These are phyloP conservation scores for Polypterus bichir DNA, from an alignment of 2,113 vertebrate species.

Conservation along the genomic window DNA sequence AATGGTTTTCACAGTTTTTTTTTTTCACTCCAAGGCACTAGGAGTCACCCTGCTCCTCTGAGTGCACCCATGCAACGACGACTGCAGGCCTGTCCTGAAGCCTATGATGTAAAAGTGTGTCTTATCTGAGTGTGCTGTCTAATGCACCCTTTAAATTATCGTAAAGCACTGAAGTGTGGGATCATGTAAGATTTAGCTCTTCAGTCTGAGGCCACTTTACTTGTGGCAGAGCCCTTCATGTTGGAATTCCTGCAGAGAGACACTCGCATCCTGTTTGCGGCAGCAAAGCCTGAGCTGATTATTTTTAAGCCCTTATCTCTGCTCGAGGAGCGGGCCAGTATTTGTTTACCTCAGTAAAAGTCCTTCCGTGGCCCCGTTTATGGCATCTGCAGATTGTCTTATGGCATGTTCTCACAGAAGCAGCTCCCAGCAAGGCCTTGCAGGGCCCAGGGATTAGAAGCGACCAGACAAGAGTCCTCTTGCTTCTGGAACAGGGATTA, in stretches of 20 bases:
- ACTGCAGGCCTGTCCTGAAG: background rate
- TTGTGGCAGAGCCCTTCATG: constrained; percentile 1
- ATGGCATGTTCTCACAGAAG: constrained; percentile 2
- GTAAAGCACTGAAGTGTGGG: background rate
- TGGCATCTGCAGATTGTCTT: background rate
- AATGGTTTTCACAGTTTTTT: no score
- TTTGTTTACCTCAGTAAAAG: constrained; percentile 13
- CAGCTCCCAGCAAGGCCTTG: background rate
- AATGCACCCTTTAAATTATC: constrained; percentile 10
- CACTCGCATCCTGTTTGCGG: constrained; percentile 2
- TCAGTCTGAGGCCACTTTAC: constrained; percentile 1
- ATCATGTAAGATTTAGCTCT: constrained; percentile 6
- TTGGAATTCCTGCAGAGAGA: constrained; percentile 1
- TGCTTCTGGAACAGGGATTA: no score
- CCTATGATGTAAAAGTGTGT: background rate
- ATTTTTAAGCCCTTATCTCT: constrained; percentile 25
- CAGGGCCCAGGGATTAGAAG: no score
- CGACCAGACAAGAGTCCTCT: no score
- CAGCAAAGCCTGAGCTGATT: constrained; percentile 15
- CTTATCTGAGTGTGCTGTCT: background rate
- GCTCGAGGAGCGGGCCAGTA: constrained; percentile 5
- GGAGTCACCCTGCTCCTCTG: no score
- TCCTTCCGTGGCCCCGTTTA: constrained; percentile 6
- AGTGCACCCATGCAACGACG: no score
- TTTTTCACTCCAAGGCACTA: no score